These are phyloP conservation scores for Polylopha cassiicola DNA, from an alignment of 2,888 invertebrate genomes.

Conservation along the genomic window DNA sequence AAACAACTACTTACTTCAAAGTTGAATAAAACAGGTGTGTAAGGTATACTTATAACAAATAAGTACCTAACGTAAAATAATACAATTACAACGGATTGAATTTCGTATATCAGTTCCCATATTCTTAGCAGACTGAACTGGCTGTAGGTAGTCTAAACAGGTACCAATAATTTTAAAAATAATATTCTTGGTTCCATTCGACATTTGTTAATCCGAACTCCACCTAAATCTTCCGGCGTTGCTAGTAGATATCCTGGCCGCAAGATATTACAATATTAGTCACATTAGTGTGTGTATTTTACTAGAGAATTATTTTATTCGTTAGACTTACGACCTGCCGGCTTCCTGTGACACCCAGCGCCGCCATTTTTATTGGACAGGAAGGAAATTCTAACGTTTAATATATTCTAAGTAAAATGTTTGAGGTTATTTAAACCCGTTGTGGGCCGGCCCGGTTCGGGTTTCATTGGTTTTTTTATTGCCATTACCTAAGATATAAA, in stretches of 20 bases:
- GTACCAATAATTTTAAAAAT: neutral
- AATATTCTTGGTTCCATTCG: conserved; percentile 30
- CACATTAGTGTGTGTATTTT: conserved; percentile 74
- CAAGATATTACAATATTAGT: conserved; percentile 75
- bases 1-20: too few species aligned
- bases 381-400: conserved; percentile 73
- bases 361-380: conserved; percentile 73
- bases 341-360: conserved; percentile 63
- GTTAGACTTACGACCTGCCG: conserved; percentile 70
- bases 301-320: conserved; percentile 72
- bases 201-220: conserved; percentile 40
- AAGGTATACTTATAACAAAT: too few species aligned
- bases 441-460: conserved; percentile 40
- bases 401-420: conserved; percentile 64
- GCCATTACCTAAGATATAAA: conserved; percentile 18
- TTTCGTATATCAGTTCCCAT: too few species aligned
- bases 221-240: conserved; percentile 71
- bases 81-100: too few species aligned
- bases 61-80: too few species aligned
- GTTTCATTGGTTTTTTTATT: conserved; percentile 24
- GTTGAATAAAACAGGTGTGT: too few species aligned
- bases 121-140: too few species aligned
- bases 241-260: conserved; percentile 69
- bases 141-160: too few species aligned
- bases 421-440: conserved; percentile 42